These are phyloP conservation scores for Melipona beecheii DNA, from an alignment of 2,888 invertebrate species.

Conservation along the genomic window DNA sequence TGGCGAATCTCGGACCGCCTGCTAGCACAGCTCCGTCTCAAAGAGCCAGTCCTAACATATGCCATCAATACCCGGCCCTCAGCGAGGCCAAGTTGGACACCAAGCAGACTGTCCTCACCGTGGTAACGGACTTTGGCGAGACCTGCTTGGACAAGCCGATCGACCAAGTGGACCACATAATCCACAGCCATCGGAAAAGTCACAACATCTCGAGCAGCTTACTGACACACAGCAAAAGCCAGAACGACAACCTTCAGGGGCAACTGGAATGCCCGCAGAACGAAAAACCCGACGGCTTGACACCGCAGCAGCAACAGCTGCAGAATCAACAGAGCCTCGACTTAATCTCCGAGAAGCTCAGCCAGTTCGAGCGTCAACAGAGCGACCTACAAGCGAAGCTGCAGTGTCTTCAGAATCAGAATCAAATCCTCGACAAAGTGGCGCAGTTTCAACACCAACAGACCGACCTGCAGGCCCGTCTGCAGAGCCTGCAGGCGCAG, in stretches of 20 bases:
- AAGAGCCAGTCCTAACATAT: conserved; percentile 80
- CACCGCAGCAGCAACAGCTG: conserved; percentile 68
- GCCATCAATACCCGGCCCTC: conserved; percentile 79
- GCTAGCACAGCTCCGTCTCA: conserved; percentile 73
- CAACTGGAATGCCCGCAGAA: conserved; percentile 58
- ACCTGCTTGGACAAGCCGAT: conserved; percentile 70
- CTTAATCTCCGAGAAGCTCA: conserved; percentile 81
- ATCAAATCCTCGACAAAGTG: conserved; percentile 82
- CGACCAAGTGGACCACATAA: conserved; percentile 81
- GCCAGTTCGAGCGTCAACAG: conserved; percentile 82
- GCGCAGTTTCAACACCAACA: conserved; percentile 81
- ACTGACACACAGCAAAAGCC: conserved; percentile 78
- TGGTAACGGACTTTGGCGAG: conserved; percentile 80
- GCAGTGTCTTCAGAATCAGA: conserved; percentile 82
- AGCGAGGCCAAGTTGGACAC: conserved; percentile 80
- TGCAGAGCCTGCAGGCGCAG: conserved; percentile 78
- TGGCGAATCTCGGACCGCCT: conserved; percentile 78
- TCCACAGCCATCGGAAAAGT: conserved; percentile 81
- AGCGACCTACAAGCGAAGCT: conserved; percentile 81
- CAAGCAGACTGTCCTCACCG: conserved; percentile 75
- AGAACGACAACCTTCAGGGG: conserved; percentile 75
- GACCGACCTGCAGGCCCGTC: conserved; percentile 78
- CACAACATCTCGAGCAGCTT: conserved; percentile 73
- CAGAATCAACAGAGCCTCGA: conserved; percentile 82
- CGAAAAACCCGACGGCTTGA: conserved; percentile 66